Evolutionary conservation across 2,113 vertebrate species (phyloP).

Genomic region (Tonatia bakeri): DNA sequence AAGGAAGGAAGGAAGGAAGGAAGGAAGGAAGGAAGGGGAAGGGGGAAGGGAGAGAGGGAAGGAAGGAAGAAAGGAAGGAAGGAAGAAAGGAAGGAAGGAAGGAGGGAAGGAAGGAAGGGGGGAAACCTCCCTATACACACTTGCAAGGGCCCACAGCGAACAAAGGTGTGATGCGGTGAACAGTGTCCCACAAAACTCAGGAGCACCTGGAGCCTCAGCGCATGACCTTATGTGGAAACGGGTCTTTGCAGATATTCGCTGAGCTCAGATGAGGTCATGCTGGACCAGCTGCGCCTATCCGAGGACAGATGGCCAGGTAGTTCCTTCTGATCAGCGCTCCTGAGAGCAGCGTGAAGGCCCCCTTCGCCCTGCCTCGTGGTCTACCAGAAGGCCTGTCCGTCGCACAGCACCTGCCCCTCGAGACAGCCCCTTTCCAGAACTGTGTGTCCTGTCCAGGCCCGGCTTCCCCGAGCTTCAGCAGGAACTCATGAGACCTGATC

Average conservation of each 20-base stretch:
- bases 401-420: too few species aligned
- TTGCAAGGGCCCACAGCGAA: not conserved
- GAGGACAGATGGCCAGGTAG: not conserved
- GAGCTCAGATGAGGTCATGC: not conserved
- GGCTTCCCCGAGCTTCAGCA: not conserved
- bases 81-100: too few species aligned
- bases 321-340: not conserved
- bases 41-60: too few species aligned
- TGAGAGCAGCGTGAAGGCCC: not conserved
- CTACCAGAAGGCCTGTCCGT: not conserved
- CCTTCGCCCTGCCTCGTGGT: too few species aligned
- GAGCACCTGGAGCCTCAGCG: not conserved
- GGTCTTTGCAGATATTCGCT: not conserved
- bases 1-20: too few species aligned
- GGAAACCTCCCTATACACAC: not conserved
- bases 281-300: not conserved
- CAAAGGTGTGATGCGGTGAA: fast-evolving
- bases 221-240: not conserved
- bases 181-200: not conserved
- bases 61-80: too few species aligned
- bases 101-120: too few species aligned
- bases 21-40: too few species aligned
- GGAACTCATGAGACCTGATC: not conserved
- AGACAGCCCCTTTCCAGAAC: not conserved
- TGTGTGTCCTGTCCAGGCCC: fast-evolving